Base-by-base conservation (phyloP, 1,140 invertebrate species). In the Drosophila pruinosa region DNA sequence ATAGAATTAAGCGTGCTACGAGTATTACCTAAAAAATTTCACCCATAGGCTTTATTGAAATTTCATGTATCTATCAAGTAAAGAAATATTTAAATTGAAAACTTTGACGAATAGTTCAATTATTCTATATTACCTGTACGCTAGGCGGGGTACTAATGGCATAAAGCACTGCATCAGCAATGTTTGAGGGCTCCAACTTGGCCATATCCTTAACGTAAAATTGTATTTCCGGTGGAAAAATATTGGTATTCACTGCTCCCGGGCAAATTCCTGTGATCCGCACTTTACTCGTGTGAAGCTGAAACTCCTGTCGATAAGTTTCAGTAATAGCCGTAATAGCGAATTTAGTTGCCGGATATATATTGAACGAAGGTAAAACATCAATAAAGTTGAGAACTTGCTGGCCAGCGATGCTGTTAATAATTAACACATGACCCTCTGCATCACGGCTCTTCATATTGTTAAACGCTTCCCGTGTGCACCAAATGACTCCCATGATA, bases 391-490 rank as follows among this genome's bases (percentile, higher is more conserved):
- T 90, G 5, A 90, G 71, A 5, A 92, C 90, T 21, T 79, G 71
- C 36, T 92, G 91, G 0, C 91, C 91, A 1, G 90, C 83, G 38
- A 90, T 91, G 56, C 88, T 91, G 54, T 90, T 91, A 0, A 91
- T 89, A 2, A 90, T 89, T 4, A 90, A 48, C 4, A 97, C 94
- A 67, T 96, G 95, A 0, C 95, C 96, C 67, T 94, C 91, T 6
- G 94, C 92, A 1, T 92, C 92, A 4, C 93, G 91, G 71, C 93
- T 93, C 43, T 90, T 92, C 95, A 97, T 96, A 0, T 93, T 94
- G 5, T 80, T 93, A 1, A 96, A 91, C 0, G 95, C 93, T 76
- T 94, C 93, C 12, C 94, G 92, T 0, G 95, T 94, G 57, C 95
- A 95, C 65, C 95, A 93, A 17, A 93, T 92, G 0, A 96, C 83